Base-by-base conservation (phyloP, 2,113 vertebrate genomes). In the Chloropsis hardwickii region DNA sequence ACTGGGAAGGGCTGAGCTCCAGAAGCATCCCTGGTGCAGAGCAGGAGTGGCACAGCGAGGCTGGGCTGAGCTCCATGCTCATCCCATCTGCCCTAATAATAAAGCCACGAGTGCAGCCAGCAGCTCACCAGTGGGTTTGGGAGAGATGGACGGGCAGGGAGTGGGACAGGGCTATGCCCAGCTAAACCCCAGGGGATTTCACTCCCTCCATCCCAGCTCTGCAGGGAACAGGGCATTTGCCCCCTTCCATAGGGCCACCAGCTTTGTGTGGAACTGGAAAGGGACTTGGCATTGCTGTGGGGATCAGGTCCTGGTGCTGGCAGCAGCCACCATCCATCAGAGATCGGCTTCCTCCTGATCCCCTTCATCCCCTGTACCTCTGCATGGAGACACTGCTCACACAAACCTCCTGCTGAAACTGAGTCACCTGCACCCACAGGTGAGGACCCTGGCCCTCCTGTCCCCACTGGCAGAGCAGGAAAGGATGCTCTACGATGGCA, bases 361-460 rank as follows among this genome's bases (percentile, higher is more conserved):
- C 25, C 3, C n/a, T 80, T 47, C 0, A 0, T 44, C 17, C n/a
- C 5, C 35, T 4, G 0, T 4, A 21, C 10, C 7, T 60, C 69
- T 2, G 14, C 50, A 22, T 0, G 21, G 83, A 74, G 51, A 17
- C 31, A 4, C 16, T 3, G 22, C 74, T 51, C 70, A 39, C 48
- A 12, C 29, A 18, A 40, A 37, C 40, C 53, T 78, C 23, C 33
- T 1, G 1, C 12, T 4, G 2, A 58, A 50, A 62, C 0, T 0
- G 2, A 33, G 15, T 15, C 3, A 3, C 77, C 33, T 6, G 39
- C 37, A 37, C n/a, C 6, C 4, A 42, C 3, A 10, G 2, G 2
- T 27, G 84, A 62, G 57, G 58, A 16, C 6, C 19, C 33, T 3
- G 29, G 3, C 5, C 22, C 13, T 48, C 17, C 14, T 13, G 24